Evolutionary conservation across 2,888 invertebrate genomes (phyloP).

Genomic region (Cerceris rybyensis): DNA sequence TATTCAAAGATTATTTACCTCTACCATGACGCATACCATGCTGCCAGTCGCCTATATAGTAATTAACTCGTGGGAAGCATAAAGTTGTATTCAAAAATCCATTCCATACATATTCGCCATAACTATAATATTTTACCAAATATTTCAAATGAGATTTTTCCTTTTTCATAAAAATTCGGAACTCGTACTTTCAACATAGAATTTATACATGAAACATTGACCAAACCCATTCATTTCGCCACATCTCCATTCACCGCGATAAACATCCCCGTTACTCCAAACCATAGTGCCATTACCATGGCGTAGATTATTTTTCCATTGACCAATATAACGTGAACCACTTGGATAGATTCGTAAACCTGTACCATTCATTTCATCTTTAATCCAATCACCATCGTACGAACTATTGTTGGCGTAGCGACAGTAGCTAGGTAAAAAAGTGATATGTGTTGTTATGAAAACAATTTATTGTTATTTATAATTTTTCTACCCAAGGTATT

Average conservation of each 20-base stretch:
- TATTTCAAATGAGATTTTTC: not conserved
- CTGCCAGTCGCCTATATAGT: constrained; percentile 84
- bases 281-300: constrained; percentile 85
- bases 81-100: constrained; percentile 83
- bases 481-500: too few relatives aligned
- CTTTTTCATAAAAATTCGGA: not conserved
- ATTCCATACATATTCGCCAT: constrained; percentile 85
- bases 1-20: too few relatives aligned
- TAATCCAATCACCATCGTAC: constrained; percentile 82
- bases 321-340: constrained; percentile 84
- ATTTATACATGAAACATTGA: not conserved
- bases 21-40: constrained; percentile 83
- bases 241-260: constrained; percentile 85
- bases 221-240: constrained; percentile 83
- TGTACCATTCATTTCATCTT: constrained; percentile 82
- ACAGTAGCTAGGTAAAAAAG: constrained; percentile 55
- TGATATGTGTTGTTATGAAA: not conserved
- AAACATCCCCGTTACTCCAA: constrained; percentile 86
- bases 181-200: too few relatives aligned
- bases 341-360: constrained; percentile 84
- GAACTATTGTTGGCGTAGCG: constrained; percentile 74
- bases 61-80: constrained; percentile 83
- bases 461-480: too few relatives aligned
- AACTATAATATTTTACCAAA: constrained; percentile 54
- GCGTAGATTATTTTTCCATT: constrained; percentile 83